phyloP scores from a whole-genome alignment of 2,888 invertebrate species.

The Oegoconia quadripuncta region DNA sequence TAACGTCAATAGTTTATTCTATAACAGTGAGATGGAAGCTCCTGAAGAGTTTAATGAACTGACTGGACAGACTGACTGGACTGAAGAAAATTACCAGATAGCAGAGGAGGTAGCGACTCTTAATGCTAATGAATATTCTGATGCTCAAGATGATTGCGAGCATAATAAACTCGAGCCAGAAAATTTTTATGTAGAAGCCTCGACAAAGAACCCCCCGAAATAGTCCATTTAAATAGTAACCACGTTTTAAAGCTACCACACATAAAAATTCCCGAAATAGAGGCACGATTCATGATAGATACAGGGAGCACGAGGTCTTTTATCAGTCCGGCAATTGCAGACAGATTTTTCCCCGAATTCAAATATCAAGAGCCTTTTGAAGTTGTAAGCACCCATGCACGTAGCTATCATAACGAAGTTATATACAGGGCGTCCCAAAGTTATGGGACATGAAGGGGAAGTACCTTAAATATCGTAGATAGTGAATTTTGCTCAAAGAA shows the following conservation, averaged over 20 bases:
- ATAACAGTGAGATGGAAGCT: neutral
- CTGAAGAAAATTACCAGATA: too few relatives aligned
- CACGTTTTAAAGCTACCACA: constrained; percentile 11
- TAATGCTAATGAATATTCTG: too few relatives aligned
- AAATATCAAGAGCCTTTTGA: constrained; percentile 10
- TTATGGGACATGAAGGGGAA: too few relatives aligned
- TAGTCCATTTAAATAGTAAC: constrained; percentile 5
- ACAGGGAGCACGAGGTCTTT: constrained; percentile 19
- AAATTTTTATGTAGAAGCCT: constrained; percentile 6
- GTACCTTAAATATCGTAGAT: too few relatives aligned
- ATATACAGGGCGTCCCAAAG: too few relatives aligned
- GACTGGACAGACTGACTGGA: too few relatives aligned
- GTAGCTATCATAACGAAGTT: constrained; percentile 10
- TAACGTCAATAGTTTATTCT: neutral
- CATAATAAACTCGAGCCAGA: too few relatives aligned
- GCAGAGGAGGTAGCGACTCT: too few relatives aligned
- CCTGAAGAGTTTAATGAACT: constrained; percentile 73
- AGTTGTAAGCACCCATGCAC: constrained; percentile 14
- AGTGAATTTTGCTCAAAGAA: too few relatives aligned
- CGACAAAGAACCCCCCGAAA: constrained; percentile 2
- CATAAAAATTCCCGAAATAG: constrained; percentile 17
- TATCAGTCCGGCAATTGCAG: constrained; percentile 13
- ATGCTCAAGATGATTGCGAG: too few relatives aligned
- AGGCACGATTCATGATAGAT: constrained; percentile 17
- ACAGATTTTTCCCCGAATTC: constrained; percentile 10